Evolutionary conservation across 2,113 vertebrate genomes (phyloP), one percentile per base, ranked within the genome.

Genomic region (Leucopsar rothschildi): DNA sequence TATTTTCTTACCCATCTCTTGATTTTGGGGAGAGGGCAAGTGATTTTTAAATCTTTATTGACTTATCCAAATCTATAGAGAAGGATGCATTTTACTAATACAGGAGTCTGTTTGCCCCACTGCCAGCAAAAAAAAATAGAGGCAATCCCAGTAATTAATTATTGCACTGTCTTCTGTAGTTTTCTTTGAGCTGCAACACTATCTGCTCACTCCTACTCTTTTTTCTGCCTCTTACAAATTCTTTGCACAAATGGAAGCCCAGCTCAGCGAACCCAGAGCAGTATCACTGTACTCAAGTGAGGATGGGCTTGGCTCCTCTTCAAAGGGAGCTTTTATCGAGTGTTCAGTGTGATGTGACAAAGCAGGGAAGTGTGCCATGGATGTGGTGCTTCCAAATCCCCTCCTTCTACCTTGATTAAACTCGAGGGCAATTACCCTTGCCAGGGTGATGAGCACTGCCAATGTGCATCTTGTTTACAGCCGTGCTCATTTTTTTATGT

Each of bases 261-360:
- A 0, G 70, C 82, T 91, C 82, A 63, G 90, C 27, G 18, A 72
- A 50, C n/a, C 81, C 73, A 33, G n/a, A 13, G 68, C 88, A 45
- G 22, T 31, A 70, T 95, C 45, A 19, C 90, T 65, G 45, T 16
- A 5, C 66, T 35, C 50, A 22, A 93, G 59, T 3, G 4, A 88
- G 90, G 95, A 92, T 40, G 71, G 85, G 59, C 87, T 90, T 97
- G 96, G 96, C 94, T 92, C 10, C 66, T 80, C 94, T 95, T 97
- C 96, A 96, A 87, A 96, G 93, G 70, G 63, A 95, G 87, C 73
- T 95, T 94, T 95, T 95, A 91, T 95, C 75, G 53, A 70, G 66
- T 56, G 78, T 55, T 91, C 45, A 24, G 91, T 82, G 82, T 69
- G 93, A 95, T 72, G 94, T 88, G 94, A 95, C 93, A 95, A 77